phyloP scores from a whole-genome alignment of 53 echinoderm and acorn worm genomes.

The Apostichopus leukothele region DNA sequence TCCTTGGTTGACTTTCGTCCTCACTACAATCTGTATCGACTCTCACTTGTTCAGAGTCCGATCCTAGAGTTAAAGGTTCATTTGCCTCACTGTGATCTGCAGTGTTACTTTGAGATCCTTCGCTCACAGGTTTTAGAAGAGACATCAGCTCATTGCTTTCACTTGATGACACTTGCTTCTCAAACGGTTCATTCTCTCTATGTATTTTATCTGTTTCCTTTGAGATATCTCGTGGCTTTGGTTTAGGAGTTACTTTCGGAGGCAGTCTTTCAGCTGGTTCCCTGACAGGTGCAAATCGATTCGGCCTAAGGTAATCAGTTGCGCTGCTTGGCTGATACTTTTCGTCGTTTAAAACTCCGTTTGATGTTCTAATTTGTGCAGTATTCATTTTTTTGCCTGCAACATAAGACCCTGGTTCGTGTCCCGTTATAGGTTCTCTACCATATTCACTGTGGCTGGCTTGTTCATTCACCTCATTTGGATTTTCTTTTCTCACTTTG shows the following conservation, averaged over 20 bases:
- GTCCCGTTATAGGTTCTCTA: no score
- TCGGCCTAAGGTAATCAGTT: no score
- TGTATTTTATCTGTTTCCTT: no score
- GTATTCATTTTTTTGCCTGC: no score
- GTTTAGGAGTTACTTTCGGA: background rate
- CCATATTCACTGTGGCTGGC: no score
- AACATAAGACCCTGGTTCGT: no score
- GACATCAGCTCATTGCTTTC: background rate
- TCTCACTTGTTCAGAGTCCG: background rate
- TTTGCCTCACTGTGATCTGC: background rate
- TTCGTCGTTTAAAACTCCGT: background rate
- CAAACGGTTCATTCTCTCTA: background rate
- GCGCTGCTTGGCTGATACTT: background rate
- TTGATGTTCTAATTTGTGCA: background rate
- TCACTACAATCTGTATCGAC: background rate
- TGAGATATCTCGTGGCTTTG: background rate
- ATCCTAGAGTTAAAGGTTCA: background rate
- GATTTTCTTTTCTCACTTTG: no score
- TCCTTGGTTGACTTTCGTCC: background rate
- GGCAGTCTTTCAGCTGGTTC: background rate
- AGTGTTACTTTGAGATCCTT: background rate
- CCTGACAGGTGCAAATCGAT: no score
- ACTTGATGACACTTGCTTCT: background rate
- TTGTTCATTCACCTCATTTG: no score
- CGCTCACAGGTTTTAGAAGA: background rate